phyloP scores from a whole-genome alignment of 2,888 invertebrate genomes.

The Halocaridina rubra region DNA sequence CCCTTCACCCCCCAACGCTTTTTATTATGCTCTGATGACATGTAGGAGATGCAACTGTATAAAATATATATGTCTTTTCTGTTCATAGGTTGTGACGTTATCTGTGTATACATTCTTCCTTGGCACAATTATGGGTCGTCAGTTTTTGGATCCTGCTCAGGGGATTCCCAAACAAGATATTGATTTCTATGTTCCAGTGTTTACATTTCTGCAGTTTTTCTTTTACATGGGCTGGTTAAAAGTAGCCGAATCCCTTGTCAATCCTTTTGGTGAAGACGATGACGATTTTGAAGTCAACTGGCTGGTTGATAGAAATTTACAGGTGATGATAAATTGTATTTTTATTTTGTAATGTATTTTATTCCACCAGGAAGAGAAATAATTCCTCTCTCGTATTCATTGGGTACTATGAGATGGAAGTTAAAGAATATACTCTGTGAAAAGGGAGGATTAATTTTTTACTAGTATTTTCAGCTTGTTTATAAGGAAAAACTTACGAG shows the following conservation, averaged over 20 bases:
- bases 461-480: too few relatives aligned
- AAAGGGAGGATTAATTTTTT: too few relatives aligned
- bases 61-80: too few relatives aligned
- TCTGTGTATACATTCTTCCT: constrained; percentile 92
- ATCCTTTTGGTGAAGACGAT: constrained; percentile 95
- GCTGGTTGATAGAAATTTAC: constrained; percentile 92
- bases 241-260: constrained; percentile 93
- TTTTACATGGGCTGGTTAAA: constrained; percentile 96
- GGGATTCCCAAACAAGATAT: constrained; percentile 70
- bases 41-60: too few relatives aligned
- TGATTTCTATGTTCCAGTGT: constrained; percentile 86
- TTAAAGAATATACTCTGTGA: too few relatives aligned
- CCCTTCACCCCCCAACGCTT: too few relatives aligned
- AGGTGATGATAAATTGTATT: constrained; percentile 73
- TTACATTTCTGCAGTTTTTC: constrained; percentile 90
- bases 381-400: too few relatives aligned
- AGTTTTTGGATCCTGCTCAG: constrained; percentile 77
- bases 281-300: constrained; percentile 94
- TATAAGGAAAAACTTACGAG: too few relatives aligned
- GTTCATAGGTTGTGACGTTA: constrained; percentile 88
- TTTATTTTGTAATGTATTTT: neutral
- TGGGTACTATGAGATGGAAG: too few relatives aligned
- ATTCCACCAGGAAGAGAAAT: too few relatives aligned
- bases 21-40: neutral
- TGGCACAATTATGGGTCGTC: constrained; percentile 87